Conservation (phyloP, 2,113 vertebrate species). For the Erinaceus europaeus region DNA sequence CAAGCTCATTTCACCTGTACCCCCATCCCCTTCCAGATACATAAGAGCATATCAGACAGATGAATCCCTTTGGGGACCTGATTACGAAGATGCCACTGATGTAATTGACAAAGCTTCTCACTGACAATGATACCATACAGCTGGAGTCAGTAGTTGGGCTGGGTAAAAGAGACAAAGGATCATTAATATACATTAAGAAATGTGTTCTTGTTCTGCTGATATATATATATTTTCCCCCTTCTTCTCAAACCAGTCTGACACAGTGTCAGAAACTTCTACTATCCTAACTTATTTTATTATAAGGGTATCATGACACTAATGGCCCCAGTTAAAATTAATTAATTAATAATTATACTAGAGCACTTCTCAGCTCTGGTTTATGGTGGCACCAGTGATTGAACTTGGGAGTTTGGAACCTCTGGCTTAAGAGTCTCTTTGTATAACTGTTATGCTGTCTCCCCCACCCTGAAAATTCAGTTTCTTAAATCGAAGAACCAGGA, state of each 20-base stretch:
- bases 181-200: neutral
- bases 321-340: slow-evolving; percentile 27
- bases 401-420: no score
- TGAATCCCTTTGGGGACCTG: no score
- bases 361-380: no score
- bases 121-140: neutral
- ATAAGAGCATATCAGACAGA: no score
- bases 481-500: slow-evolving; percentile 25
- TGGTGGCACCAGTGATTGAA: no score
- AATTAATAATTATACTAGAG: no score
- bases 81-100: accelerated
- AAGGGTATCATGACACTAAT: slow-evolving; percentile 10
- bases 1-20: no score
- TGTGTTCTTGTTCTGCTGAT: neutral
- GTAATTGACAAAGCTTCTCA: neutral
- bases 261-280: neutral
- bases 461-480: no score
- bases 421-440: no score
- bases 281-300: slow-evolving; percentile 13
- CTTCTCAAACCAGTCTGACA: neutral
- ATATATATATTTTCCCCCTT: no score
- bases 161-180: neutral
- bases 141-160: neutral
- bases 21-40: no score
- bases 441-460: no score